Percentiles rank a stretch among this genome's conserved stretches.
Conservation (phyloP, 2,888 invertebrate species). For the Phasia obesa region DNA sequence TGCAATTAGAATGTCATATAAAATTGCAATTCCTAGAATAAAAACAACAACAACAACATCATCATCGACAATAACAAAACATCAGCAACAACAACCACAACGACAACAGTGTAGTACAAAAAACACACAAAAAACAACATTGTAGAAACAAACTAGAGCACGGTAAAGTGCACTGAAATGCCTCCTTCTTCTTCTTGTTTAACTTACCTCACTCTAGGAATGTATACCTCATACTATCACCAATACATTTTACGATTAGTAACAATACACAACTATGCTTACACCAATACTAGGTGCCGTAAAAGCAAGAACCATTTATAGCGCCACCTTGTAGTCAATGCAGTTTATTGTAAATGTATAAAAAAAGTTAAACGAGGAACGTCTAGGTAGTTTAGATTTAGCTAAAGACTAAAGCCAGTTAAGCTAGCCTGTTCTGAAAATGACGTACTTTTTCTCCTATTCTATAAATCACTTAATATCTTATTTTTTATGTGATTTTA, state of each 20-base stretch:
- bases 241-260: constrained; percentile 14
- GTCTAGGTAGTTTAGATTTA: neutral
- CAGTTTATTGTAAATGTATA: neutral
- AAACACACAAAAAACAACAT: constrained; percentile 24
- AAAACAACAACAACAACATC: constrained; percentile 16
- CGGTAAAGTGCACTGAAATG: constrained; percentile 61
- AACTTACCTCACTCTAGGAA: constrained; percentile 16
- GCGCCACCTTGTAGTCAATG: constrained; percentile 66
- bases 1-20: constrained; percentile 82
- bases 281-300: constrained; percentile 16
- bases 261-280: constrained; percentile 27
- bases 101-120: too few species aligned
- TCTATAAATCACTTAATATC: too few species aligned
- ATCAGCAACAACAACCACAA: constrained; percentile 16
- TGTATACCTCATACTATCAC: neutral
- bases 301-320: constrained; percentile 51
- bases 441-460: too few species aligned
- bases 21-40: constrained; percentile 67
- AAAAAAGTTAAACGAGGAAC: constrained; percentile 11
- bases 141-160: constrained; percentile 60
- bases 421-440: too few species aligned
- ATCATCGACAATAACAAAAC: constrained; percentile 17
- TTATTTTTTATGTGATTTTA: too few species aligned
- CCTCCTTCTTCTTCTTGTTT: constrained; percentile 31
- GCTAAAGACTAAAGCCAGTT: neutral